Percentiles rank a stretch among this genome's conserved stretches.
phyloP scores from a whole-genome alignment of 2,888 invertebrate species.

The Serripes groenlandicus region DNA sequence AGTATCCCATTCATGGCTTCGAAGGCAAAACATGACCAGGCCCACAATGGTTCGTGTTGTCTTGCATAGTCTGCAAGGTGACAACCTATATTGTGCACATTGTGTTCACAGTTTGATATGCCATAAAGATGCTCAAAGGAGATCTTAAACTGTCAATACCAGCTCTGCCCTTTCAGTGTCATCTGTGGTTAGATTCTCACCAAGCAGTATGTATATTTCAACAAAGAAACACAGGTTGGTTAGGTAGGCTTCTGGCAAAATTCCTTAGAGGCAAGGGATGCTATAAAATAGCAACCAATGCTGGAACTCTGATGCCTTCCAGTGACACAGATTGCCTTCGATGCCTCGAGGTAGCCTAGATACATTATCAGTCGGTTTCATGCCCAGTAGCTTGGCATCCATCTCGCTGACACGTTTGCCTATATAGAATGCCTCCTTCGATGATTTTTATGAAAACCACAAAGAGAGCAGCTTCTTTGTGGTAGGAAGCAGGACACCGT shows the following conservation, averaged over 20 bases:
- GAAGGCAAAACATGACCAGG: slow-evolving; percentile 46
- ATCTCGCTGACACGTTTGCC: slow-evolving; percentile 17
- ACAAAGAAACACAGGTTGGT: slow-evolving; percentile 27
- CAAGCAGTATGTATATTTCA: slow-evolving; percentile 36
- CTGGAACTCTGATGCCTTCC: slow-evolving; percentile 54
- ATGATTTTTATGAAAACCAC: slow-evolving; percentile 13
- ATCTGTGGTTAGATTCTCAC: slow-evolving; percentile 20
- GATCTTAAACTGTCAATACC: neutral
- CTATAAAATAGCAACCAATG: slow-evolving; percentile 38
- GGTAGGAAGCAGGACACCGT: slow-evolving; percentile 21
- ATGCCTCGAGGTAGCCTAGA: slow-evolving; percentile 32
- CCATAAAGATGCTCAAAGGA: slow-evolving; percentile 17
- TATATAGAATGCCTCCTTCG: slow-evolving; percentile 27
- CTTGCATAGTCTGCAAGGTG: slow-evolving; percentile 32
- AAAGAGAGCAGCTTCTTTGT: slow-evolving; percentile 27
- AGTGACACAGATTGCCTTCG: slow-evolving; percentile 24
- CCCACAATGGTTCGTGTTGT: slow-evolving; percentile 40
- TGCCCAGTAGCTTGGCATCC: slow-evolving; percentile 17
- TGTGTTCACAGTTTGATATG: slow-evolving; percentile 7
- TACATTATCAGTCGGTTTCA: slow-evolving; percentile 43
- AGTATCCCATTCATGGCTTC: slow-evolving; percentile 35
- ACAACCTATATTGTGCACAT: slow-evolving; percentile 28
- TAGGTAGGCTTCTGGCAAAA: slow-evolving; percentile 27
- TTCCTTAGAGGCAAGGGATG: slow-evolving; percentile 34
- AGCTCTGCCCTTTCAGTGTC: neutral